A percentile compares a stretch with the other conserved stretches of the same genome.
Evolutionary conservation across 1,140 invertebrate species (phyloP).

Genomic region (Mactra quadrangularis): DNA sequence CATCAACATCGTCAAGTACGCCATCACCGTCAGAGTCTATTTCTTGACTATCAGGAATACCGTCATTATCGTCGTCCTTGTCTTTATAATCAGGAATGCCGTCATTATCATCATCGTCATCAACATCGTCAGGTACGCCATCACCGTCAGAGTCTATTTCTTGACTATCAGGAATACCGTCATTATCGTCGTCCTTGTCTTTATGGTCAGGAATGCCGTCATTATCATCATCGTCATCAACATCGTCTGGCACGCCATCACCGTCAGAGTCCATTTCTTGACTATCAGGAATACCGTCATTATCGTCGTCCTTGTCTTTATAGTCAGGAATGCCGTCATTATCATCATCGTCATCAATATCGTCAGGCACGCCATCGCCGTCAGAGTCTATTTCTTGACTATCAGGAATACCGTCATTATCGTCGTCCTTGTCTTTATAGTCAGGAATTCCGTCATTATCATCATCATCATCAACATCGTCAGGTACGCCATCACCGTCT

Average conservation of each 20-base stretch:
- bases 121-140: conserved; percentile 68
- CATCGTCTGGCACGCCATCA: conserved; percentile 42
- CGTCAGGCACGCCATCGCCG: conserved; percentile 77
- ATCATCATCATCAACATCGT: conserved; percentile 77
- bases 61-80: conserved; percentile 73
- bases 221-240: conserved; percentile 59
- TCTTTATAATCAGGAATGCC: conserved; percentile 72
- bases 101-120: conserved; percentile 67
- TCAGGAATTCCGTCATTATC: conserved; percentile 79
- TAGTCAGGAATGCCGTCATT: conserved; percentile 78
- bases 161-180: conserved; percentile 61
- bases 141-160: conserved; percentile 66
- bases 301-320: conserved; percentile 68
- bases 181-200: conserved; percentile 76
- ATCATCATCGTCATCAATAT: conserved; percentile 78
- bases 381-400: conserved; percentile 72
- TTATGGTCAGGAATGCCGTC: conserved; percentile 75
- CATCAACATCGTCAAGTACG: conserved; percentile 71
- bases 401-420: conserved; percentile 78
- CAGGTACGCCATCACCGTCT: conserved; percentile 78
- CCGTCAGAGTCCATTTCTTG: conserved; percentile 59
- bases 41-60: conserved; percentile 71
- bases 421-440: conserved; percentile 69
- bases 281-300: conserved; percentile 65
- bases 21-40: conserved; percentile 73